phyloP scores from a whole-genome alignment of 1,140 invertebrate genomes.

The Dendrolimus punctatus region DNA sequence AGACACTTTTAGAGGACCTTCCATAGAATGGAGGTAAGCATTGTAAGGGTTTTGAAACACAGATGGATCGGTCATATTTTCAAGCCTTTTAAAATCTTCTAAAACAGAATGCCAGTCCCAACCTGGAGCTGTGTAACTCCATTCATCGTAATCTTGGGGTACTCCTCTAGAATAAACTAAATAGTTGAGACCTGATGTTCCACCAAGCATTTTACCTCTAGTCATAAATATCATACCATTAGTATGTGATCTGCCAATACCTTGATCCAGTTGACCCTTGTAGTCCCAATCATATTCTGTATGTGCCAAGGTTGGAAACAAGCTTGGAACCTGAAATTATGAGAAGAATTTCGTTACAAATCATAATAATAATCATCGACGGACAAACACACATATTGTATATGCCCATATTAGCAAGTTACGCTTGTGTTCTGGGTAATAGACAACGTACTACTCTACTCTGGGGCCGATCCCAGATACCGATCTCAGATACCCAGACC shows the following conservation, averaged over 20 bases:
- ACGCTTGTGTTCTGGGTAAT: too few species aligned
- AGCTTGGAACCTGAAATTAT: slow-evolving; percentile 42
- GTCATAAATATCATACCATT: slow-evolving; percentile 23
- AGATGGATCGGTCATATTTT: slow-evolving; percentile 42
- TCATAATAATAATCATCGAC: too few species aligned
- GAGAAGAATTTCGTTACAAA: background rate
- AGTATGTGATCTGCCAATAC: slow-evolving; percentile 31
- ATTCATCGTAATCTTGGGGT: slow-evolving; percentile 81
- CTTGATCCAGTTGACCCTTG: slow-evolving; percentile 30
- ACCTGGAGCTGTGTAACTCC: slow-evolving; percentile 74
- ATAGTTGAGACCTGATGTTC: slow-evolving; percentile 82
- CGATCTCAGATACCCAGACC: too few species aligned
- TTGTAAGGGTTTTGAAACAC: slow-evolving; percentile 32
- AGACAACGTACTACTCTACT: too few species aligned
- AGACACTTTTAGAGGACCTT: slow-evolving; percentile 43
- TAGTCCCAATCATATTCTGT: slow-evolving; percentile 52
- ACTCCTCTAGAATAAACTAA: slow-evolving; percentile 87
- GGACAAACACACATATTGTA: too few species aligned
- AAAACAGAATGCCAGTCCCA: slow-evolving; percentile 86
- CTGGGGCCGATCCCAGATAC: too few species aligned
- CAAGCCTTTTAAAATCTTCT: slow-evolving; percentile 53
- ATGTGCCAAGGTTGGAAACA: slow-evolving; percentile 32
- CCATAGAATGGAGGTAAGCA: slow-evolving; percentile 36
- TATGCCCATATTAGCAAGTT: too few species aligned
- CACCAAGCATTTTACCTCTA: slow-evolving; percentile 77